Conservation (phyloP, 2,888 invertebrate species). For the Drosophila merina region DNA sequence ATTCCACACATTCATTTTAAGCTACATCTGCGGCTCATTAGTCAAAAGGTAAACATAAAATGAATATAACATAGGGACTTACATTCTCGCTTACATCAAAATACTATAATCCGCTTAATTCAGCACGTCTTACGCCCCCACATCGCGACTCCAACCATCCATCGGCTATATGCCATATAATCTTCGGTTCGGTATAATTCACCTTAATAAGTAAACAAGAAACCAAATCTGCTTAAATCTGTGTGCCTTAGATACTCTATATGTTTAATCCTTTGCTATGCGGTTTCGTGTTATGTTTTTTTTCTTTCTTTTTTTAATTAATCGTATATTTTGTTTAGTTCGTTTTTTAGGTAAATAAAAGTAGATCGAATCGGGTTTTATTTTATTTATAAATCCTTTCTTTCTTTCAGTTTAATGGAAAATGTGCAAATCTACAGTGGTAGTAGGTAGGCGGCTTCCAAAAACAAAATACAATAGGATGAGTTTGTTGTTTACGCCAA, state of each 20-base stretch:
- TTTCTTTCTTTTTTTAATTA: constrained; percentile 12
- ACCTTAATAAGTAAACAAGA: constrained; percentile 37
- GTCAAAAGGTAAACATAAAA: constrained; percentile 64
- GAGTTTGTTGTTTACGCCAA: constrained; percentile 19
- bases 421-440: constrained; percentile 22
- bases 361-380: constrained; percentile 8
- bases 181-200: constrained; percentile 14
- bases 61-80: constrained; percentile 71
- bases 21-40: constrained; percentile 56
- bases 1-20: constrained; percentile 29
- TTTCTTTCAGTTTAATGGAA: constrained; percentile 6
- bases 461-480: constrained; percentile 18
- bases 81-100: constrained; percentile 64
- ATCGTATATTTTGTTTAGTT: constrained; percentile 14
- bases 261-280: constrained; percentile 3
- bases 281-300: neutral
- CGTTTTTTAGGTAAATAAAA: constrained; percentile 20
- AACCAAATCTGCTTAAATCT: constrained; percentile 38
- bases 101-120: constrained; percentile 48
- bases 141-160: too few relatives aligned
- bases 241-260: constrained; percentile 12
- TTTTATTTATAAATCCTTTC: constrained; percentile 13
- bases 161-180: neutral
- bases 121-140: neutral
- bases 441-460: constrained; percentile 1